Conservation (phyloP, 1,140 invertebrate genomes). For the Acromyrmex heyeri region DNA sequence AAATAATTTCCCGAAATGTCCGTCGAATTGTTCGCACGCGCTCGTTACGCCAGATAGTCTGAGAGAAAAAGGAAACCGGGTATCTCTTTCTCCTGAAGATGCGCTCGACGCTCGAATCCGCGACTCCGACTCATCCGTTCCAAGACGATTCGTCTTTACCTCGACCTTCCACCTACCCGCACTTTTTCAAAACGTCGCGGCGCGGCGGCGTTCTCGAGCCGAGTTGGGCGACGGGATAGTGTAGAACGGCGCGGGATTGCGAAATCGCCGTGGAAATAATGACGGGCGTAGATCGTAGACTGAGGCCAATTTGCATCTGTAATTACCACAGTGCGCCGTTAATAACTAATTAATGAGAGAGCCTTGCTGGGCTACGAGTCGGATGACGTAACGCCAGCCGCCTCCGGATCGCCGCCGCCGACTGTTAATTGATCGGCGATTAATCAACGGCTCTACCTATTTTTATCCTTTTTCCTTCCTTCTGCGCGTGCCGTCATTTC, state of each 20-base stretch:
- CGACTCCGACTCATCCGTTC: conserved; percentile 56
- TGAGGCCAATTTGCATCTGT: conserved; percentile 77
- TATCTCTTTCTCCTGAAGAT: conserved; percentile 7
- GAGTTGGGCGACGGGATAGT: not conserved
- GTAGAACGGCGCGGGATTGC: conserved; percentile 47
- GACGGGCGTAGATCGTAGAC: conserved; percentile 61
- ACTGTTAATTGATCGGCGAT: conserved; percentile 76
- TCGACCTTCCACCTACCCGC: conserved; percentile 67
- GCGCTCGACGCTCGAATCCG: conserved; percentile 33
- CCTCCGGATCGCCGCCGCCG: conserved; percentile 31
- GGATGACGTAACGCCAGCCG: conserved; percentile 68
- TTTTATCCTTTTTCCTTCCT: not conserved
- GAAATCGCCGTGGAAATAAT: conserved; percentile 69
- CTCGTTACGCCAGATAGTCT: conserved; percentile 18
- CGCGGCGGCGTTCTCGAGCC: conserved; percentile 26
- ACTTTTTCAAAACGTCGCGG: conserved; percentile 60
- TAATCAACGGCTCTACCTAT: conserved; percentile 66
- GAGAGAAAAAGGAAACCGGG: not conserved
- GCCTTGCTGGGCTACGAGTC: conserved; percentile 38
- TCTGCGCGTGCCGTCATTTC: conserved; percentile 2
- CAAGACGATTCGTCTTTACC: conserved; percentile 68
- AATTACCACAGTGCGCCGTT: conserved; percentile 76
- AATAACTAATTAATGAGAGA: conserved; percentile 80
- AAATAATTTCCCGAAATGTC: conserved; percentile 44
- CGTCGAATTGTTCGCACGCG: conserved; percentile 47